Evolutionary conservation across 2,797 vertebrate genomes (phyloP), one percentile per base, ranked within the genome.

Genomic region (Spinibarbus caldwelli): DNA sequence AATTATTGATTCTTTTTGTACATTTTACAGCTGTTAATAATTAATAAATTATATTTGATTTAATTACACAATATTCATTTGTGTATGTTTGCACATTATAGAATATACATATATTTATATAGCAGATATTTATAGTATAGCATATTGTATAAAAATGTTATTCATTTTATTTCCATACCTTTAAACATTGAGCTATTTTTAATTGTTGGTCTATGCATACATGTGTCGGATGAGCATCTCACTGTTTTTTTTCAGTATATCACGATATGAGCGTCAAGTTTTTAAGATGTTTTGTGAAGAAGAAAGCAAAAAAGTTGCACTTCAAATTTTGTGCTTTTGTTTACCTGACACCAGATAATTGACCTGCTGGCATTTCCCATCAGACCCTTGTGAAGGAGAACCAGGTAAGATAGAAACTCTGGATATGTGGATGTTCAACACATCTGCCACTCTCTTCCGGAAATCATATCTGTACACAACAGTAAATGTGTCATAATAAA

Each of bases 321-420:
- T 1, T 79, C 0, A 9, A 23, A 5, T 47, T 23, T 2, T 31
- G 26, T 8, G 29, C 29, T 34, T 4, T 17, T 62, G 19, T 36
- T 38, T 91, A 95, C 95, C 95, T 81, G 94, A 94, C 1, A 96
- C 86, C 79, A 95, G 87, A 86, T 87, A 96, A 77, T 10, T 83
- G 75, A 96, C 93, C 78, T 89, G 68, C 85, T 94, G 93, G 82
- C 96, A 96, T 1, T 0, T 70, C 70, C 86, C 88, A 3, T 8
- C 49, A 0, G 54, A 11, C 29, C 11, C 66, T 52, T 83, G 4
- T 3, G 34, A 10, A 9, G 92, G 92, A 41, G 90, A 91, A 15
- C 38, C 47, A 0, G 93, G 85, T 80, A 96, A 89, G 87, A 96
- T 92, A 38, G 93, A 94, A 76, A 96, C 70, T 88, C 91, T 92